Percentiles rank a stretch among this genome's conserved stretches.
These are phyloP conservation scores for Cerastoderma edule DNA, from an alignment of 2,888 invertebrate genomes.

Conservation along the genomic window DNA sequence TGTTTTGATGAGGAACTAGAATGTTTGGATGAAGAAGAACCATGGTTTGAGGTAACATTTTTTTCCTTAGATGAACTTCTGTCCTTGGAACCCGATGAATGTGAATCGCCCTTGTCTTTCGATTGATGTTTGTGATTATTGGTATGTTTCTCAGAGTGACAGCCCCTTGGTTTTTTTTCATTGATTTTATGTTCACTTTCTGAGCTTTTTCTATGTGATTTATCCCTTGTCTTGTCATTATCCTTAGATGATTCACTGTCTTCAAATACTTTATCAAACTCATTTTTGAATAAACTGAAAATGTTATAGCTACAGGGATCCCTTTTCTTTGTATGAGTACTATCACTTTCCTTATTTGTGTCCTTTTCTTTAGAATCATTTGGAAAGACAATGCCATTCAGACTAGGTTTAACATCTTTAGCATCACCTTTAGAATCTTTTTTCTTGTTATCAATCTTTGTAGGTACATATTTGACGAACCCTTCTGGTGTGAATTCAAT, in stretches of 20 bases:
- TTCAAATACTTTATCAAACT: conserved; percentile 54
- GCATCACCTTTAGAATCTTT: neutral
- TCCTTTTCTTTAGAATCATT: neutral
- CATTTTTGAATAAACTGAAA: conserved; percentile 51
- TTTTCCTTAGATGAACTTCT: conserved; percentile 30
- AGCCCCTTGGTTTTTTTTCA: conserved; percentile 6
- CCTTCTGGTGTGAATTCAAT: conserved; percentile 60
- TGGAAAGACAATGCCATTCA: neutral
- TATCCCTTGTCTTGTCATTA: neutral
- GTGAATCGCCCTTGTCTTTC: conserved; percentile 10
- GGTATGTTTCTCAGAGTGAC: conserved; percentile 16
- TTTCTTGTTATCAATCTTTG: conserved; percentile 19
- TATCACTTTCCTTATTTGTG: neutral
- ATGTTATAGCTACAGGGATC: conserved; percentile 40
- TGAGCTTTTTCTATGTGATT: conserved; percentile 3
- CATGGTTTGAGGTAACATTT: neutral
- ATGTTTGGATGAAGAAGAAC: conserved; percentile 6
- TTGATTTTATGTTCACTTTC: conserved; percentile 11
- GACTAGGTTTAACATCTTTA: neutral
- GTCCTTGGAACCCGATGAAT: conserved; percentile 9
- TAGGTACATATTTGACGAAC: conserved; percentile 45
- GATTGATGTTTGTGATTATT: conserved; percentile 22
- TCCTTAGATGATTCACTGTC: conserved; percentile 1
- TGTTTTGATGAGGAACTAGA: conserved; percentile 17
- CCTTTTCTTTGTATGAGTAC: neutral